These are phyloP conservation scores for Zele albiditarsus DNA, from an alignment of 2,888 invertebrate genomes.

Conservation along the genomic window DNA sequence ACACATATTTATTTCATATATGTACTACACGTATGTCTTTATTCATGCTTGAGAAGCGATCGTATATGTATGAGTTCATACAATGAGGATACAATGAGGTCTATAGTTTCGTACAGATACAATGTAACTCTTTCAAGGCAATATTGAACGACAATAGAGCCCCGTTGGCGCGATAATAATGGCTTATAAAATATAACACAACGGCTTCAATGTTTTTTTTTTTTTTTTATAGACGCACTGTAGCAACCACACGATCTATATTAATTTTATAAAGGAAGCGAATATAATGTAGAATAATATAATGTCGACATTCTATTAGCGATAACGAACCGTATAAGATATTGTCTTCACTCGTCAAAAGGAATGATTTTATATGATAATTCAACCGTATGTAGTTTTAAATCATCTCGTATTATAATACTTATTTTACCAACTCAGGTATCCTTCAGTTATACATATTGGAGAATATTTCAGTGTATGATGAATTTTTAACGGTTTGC, in stretches of 20 bases:
- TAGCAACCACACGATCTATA: slow-evolving; percentile 41
- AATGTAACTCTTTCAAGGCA: slow-evolving; percentile 27
- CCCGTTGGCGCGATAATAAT: not conserved
- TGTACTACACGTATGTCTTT: no score
- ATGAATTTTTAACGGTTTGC: no score
- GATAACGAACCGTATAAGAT: slow-evolving; percentile 16
- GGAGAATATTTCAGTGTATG: no score
- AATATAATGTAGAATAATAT: slow-evolving; percentile 2
- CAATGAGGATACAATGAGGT: slow-evolving; percentile 10
- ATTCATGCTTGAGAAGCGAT: no score
- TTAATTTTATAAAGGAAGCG: slow-evolving; percentile 3
- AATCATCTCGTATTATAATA: no score
- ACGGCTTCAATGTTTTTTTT: no score
- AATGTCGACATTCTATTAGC: slow-evolving; percentile 9
- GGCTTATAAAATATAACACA: slow-evolving; percentile 7
- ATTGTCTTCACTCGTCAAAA: not conserved
- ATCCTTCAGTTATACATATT: no score
- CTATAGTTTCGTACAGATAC: not conserved
- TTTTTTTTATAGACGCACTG: no score
- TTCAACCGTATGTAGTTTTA: no score
- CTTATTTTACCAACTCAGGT: no score
- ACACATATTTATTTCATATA: not conserved
- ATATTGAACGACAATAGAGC: not conserved
- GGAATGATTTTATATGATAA: not conserved
- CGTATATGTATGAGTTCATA: no score